Evolutionary conservation across 2,888 invertebrate genomes (phyloP).

Genomic region (Himalopsyche anomala): DNA sequence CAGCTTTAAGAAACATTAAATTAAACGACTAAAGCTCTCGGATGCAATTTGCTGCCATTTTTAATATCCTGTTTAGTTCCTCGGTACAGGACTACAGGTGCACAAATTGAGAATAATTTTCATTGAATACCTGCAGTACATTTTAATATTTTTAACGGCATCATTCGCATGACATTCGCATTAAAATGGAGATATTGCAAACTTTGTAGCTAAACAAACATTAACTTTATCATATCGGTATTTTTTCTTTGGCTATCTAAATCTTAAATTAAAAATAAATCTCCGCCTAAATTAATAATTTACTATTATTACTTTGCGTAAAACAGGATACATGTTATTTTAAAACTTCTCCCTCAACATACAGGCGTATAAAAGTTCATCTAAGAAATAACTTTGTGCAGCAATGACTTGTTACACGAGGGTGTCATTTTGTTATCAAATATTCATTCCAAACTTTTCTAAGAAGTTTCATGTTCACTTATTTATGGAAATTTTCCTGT

Average conservation of each 20-base stretch:
- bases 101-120: slow-evolving; percentile 10
- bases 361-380: neutral
- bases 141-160: neutral
- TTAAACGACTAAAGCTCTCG: slow-evolving; percentile 51
- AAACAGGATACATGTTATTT: neutral
- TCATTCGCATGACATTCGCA: neutral
- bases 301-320: neutral
- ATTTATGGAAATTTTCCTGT: slow-evolving; percentile 8
- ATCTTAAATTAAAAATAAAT: too few relatives aligned
- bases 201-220: neutral
- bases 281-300: too few relatives aligned
- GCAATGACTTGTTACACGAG: slow-evolving; percentile 13
- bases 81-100: slow-evolving; percentile 20
- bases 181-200: neutral
- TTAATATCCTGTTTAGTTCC: slow-evolving; percentile 45
- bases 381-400: neutral
- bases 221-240: too few relatives aligned
- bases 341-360: neutral
- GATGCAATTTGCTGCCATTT: slow-evolving; percentile 49
- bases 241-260: too few relatives aligned
- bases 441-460: neutral
- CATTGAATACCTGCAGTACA: neutral
- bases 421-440: slow-evolving; percentile 30
- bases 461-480: neutral
- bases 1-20: slow-evolving; percentile 54